phyloP scores from a whole-genome alignment of 2,888 invertebrate genomes.

The Acanthosepion pharaonis region DNA sequence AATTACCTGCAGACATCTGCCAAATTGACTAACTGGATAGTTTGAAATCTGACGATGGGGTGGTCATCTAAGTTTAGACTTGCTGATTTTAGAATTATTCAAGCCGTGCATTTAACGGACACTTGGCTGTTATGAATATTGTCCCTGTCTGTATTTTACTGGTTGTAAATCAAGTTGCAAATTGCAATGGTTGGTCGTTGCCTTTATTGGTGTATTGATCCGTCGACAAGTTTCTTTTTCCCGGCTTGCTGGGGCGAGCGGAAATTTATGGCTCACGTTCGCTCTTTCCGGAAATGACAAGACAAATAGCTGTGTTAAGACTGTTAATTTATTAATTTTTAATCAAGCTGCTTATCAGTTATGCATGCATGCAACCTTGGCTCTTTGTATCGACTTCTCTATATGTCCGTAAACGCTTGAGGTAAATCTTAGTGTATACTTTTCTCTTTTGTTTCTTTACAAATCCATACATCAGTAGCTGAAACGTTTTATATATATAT shows the following conservation, averaged over 20 bases:
- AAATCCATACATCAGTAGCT: too few species aligned
- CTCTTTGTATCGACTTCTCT: too few species aligned
- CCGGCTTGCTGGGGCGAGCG: neutral
- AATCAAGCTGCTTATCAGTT: too few species aligned
- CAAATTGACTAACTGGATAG: neutral
- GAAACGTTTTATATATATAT: too few species aligned
- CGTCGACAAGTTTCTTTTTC: neutral
- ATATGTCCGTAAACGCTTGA: too few species aligned
- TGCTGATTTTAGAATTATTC: neutral
- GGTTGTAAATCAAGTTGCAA: constrained; percentile 4
- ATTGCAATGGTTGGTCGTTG: neutral
- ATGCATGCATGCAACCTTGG: too few species aligned
- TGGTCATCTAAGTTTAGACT: neutral
- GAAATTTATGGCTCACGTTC: neutral
- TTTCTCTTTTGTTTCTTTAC: too few species aligned
- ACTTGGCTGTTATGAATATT: neutral
- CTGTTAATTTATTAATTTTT: too few species aligned
- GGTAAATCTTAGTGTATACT: too few species aligned
- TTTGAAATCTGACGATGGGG: neutral
- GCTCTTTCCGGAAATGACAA: neutral
- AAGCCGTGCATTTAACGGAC: neutral
- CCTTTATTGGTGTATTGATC: neutral
- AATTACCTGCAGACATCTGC: neutral
- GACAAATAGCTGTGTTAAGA: neutral
- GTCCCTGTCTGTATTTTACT: neutral